Conservation (phyloP, 2,888 invertebrate species). For the Perizoma flavofasciatum region DNA sequence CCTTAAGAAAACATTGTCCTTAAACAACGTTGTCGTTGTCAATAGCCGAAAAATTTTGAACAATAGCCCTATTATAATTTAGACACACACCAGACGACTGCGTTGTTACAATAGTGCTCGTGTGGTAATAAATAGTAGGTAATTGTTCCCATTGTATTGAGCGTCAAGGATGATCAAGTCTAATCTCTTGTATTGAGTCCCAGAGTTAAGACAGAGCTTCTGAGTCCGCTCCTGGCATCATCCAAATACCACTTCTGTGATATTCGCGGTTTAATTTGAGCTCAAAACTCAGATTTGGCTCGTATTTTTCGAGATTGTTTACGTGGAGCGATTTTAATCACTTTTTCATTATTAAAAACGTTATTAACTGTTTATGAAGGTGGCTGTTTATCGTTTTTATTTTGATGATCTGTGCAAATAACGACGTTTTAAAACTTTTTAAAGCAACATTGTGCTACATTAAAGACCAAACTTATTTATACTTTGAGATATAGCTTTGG, state of each 20-base stretch:
- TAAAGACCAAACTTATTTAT: not conserved
- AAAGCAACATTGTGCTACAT: not conserved
- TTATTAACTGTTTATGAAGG: constrained; percentile 36
- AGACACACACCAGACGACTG: too few relatives aligned
- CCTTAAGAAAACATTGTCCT: too few relatives aligned
- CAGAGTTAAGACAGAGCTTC: not conserved
- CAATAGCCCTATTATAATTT: too few relatives aligned
- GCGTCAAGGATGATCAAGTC: too few relatives aligned
- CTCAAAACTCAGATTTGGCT: constrained; percentile 48
- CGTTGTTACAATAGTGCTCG: too few relatives aligned
- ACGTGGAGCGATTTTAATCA: constrained; percentile 55
- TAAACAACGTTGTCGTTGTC: too few relatives aligned
- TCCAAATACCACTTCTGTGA: constrained; percentile 51
- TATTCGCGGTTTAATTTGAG: constrained; percentile 61
- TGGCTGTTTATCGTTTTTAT: constrained; percentile 1
- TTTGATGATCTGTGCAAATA: not conserved
- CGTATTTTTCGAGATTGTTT: constrained; percentile 53
- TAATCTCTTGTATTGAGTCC: too few relatives aligned
- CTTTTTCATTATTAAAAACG: constrained; percentile 57
- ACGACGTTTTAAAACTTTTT: not conserved
- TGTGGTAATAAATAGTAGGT: too few relatives aligned
- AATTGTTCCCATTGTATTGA: too few relatives aligned
- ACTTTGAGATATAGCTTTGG: too few relatives aligned
- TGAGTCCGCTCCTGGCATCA: constrained; percentile 31
- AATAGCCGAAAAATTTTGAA: too few relatives aligned